Percentiles rank a stretch among this genome's conserved stretches.
Conservation (phyloP, 2,888 invertebrate species). For the Deroplatys truncata region DNA sequence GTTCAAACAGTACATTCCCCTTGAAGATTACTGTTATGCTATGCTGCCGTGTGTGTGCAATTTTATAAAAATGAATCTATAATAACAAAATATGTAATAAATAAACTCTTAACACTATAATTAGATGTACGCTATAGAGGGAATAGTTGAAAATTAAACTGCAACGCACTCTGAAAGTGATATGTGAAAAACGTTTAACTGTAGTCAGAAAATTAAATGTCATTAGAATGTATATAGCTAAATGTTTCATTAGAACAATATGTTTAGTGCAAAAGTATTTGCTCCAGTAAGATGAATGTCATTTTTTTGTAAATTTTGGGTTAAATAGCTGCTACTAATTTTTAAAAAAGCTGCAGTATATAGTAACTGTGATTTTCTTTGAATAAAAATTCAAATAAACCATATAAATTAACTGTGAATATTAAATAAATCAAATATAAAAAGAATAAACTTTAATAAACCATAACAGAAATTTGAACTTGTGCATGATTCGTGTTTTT, state of each 20-base stretch:
- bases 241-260: background rate
- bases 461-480: background rate
- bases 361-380: background rate
- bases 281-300: background rate
- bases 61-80: constrained; percentile 30
- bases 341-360: background rate
- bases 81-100: constrained; percentile 22
- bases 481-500: background rate
- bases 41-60: constrained; percentile 32
- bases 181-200: background rate
- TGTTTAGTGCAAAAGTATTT: background rate
- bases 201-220: background rate
- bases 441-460: background rate
- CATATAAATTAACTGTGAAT: background rate
- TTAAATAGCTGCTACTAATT: background rate
- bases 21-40: background rate
- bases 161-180: background rate
- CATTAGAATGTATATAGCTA: background rate
- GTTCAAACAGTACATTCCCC: background rate
- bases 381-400: background rate
- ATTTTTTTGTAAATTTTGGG: background rate
- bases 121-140: background rate
- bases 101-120: background rate
- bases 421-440: background rate
- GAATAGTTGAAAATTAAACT: background rate